phyloP scores from a whole-genome alignment of 53 echinoderm and acorn worm species.

The Zoroaster sp. region DNA sequence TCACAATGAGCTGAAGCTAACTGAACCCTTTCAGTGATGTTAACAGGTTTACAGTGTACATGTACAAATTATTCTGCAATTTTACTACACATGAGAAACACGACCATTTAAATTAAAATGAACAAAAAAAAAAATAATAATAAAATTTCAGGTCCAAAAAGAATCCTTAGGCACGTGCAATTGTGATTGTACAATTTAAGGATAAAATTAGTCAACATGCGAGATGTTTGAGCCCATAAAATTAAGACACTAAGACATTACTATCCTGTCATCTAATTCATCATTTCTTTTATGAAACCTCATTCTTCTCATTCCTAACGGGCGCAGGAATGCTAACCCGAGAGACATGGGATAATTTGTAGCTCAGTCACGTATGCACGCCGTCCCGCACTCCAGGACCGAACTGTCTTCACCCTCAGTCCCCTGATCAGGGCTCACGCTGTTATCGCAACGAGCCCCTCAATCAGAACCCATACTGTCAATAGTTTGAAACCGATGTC shows the following conservation, averaged over 20 bases:
- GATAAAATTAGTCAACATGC: not conserved
- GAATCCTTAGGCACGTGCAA: too few species aligned
- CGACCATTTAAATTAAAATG: too few species aligned
- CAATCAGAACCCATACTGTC: not conserved
- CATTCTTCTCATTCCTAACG: slow-evolving; percentile 4
- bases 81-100: too few species aligned
- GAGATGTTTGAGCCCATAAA: not conserved
- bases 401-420: not conserved
- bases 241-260: not conserved
- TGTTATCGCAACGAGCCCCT: not conserved
- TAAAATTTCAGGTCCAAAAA: too few species aligned
- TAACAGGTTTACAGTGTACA: too few species aligned
- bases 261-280: not conserved
- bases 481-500: not conserved
- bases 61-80: too few species aligned
- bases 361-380: not conserved
- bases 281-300: not conserved
- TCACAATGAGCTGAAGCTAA: too few species aligned
- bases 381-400: not conserved
- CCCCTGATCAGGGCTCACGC: not conserved
- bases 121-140: too few species aligned
- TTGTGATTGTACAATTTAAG: too few species aligned
- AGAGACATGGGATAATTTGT: not conserved
- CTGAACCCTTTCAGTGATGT: too few species aligned
- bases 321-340: not conserved